These are phyloP conservation scores for Neostethus bicornis DNA, from an alignment of 2,797 vertebrate genomes.

Conservation along the genomic window DNA sequence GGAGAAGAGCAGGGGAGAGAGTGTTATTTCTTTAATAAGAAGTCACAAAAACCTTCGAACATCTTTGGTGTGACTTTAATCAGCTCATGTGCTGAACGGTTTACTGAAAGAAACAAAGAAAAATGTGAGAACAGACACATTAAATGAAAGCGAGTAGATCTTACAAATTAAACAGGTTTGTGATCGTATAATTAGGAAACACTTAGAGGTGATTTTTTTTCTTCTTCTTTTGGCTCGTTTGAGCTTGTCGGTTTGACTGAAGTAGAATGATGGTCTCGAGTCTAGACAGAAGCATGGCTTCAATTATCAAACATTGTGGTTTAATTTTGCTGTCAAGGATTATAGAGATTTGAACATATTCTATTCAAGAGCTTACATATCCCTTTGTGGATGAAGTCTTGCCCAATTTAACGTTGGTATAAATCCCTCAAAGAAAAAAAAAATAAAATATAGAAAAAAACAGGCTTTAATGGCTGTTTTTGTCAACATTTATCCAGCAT, in stretches of 20 bases:
- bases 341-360: constrained; percentile 62
- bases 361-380: constrained; percentile 58
- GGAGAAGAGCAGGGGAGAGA: no score
- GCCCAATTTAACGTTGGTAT: constrained; percentile 61
- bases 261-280: constrained; percentile 45
- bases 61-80: not conserved
- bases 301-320: constrained; percentile 52
- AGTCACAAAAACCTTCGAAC: not conserved
- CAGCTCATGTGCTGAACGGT: not conserved
- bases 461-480: constrained; percentile 18
- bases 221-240: not conserved
- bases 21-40: constrained; percentile 19
- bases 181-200: constrained; percentile 5
- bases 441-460: constrained; percentile 27
- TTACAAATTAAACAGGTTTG: constrained; percentile 3
- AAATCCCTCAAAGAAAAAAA: constrained; percentile 47
- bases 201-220: not conserved
- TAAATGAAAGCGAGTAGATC: not conserved
- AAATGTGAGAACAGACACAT: not conserved
- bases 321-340: constrained; percentile 70
- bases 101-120: not conserved
- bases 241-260: constrained; percentile 23
- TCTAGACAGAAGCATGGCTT: constrained; percentile 40
- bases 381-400: constrained; percentile 55
- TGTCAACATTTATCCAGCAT: constrained; percentile 23